These are phyloP conservation scores for Trididemnum miniatum DNA, from an alignment of 23 tunicate genomes.

Conservation along the genomic window DNA sequence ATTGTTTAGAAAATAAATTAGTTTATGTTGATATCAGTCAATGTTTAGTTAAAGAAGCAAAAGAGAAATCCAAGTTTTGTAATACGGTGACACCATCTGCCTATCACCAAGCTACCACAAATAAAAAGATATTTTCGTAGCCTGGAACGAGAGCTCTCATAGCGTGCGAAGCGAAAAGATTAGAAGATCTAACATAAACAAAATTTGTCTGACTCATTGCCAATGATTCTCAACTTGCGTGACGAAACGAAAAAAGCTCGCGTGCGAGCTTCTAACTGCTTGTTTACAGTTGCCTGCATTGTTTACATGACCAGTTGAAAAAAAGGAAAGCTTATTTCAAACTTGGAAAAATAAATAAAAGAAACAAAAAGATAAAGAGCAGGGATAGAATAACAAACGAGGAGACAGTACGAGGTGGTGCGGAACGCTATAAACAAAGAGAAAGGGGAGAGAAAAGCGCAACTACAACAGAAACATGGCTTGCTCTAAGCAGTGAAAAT, in stretches of 20 bases:
- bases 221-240: not conserved
- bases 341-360: not conserved
- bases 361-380: too few species aligned
- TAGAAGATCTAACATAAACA: conserved; percentile 8
- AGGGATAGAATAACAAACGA: too few species aligned
- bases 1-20: not conserved
- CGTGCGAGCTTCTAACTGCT: not conserved
- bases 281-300: not conserved
- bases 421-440: not conserved
- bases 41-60: not conserved
- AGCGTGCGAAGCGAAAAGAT: conserved; percentile 4
- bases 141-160: not conserved
- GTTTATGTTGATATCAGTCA: too few species aligned
- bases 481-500: too few species aligned
- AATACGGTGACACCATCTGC: not conserved
- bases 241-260: not conserved
- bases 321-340: not conserved
- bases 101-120: not conserved
- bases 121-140: not conserved
- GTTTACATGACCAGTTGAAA: not conserved
- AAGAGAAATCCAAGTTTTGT: not conserved
- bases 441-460: not conserved
- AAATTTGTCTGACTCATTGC: not conserved
- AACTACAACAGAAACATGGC: too few species aligned
- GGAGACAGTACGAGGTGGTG: too few species aligned